Conservation (phyloP, 2,113 vertebrate genomes). For the Recurvirostra avosetta region DNA sequence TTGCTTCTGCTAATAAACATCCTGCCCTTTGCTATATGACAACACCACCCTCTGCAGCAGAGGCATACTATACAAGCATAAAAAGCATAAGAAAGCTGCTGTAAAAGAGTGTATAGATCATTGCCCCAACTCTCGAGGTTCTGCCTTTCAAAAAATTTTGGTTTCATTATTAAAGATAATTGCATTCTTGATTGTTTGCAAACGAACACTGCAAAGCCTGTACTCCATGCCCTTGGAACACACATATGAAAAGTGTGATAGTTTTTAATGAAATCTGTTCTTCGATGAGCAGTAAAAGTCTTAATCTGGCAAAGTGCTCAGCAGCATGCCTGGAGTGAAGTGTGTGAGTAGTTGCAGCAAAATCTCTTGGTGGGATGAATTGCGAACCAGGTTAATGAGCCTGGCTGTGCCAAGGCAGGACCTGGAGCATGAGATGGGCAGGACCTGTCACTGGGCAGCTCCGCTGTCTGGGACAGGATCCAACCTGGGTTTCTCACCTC, state of each 20-base stretch:
- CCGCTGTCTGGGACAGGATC: background rate
- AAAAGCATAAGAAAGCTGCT: background rate
- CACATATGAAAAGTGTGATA: background rate
- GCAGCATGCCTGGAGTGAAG: background rate
- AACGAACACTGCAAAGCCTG: background rate
- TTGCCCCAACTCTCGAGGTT: background rate
- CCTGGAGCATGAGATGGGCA: background rate
- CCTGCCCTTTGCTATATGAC: background rate
- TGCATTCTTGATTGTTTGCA: background rate
- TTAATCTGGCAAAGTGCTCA: background rate
- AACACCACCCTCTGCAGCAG: background rate
- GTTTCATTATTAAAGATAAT: background rate
- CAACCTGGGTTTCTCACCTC: background rate
- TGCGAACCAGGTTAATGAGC: background rate
- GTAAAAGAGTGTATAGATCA: background rate
- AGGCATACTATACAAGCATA: background rate
- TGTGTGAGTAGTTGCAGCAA: background rate
- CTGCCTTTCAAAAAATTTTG: background rate
- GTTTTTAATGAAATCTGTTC: background rate
- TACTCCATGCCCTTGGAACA: background rate
- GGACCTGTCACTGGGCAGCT: background rate
- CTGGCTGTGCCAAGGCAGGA: background rate
- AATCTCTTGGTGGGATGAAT: background rate
- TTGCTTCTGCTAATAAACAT: background rate
- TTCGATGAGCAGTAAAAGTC: background rate